Conservation (phyloP, 1,140 invertebrate genomes). For the Tribolium castaneum region DNA sequence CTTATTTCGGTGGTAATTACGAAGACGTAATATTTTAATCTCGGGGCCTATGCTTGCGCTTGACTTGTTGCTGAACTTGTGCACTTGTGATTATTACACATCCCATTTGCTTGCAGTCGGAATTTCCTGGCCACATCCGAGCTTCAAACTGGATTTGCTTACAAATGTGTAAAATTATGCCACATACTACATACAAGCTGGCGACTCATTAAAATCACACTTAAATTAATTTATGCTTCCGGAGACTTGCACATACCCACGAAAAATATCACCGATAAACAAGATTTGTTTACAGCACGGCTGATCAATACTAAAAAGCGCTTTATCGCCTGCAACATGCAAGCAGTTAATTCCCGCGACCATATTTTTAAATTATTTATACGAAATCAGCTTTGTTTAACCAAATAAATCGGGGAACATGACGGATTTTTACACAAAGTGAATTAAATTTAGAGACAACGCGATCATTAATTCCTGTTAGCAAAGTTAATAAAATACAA, state of each 20-base stretch:
- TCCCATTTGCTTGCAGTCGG: constrained; percentile 46
- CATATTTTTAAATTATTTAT: background rate
- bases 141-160: constrained; percentile 41
- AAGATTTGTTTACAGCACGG: background rate
- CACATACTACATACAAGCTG: constrained; percentile 40
- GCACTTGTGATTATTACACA: constrained; percentile 44
- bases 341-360: background rate
- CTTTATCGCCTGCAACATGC: background rate
- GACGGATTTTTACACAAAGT: no score
- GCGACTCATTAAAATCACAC: constrained; percentile 39
- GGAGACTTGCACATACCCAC: background rate
- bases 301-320: background rate
- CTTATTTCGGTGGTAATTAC: constrained; percentile 6
- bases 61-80: constrained; percentile 43
- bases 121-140: constrained; percentile 45
- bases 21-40: constrained; percentile 39
- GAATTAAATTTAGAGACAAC: no score
- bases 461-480: no score
- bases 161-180: constrained; percentile 46
- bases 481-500: no score
- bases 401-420: background rate
- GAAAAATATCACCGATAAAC: no score
- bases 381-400: background rate
- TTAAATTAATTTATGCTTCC: constrained; percentile 37
- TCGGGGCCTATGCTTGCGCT: constrained; percentile 10